A percentile compares a stretch with the other conserved stretches of the same genome.
phyloP scores from a whole-genome alignment of 1,140 invertebrate genomes.

The Paraescarpia echinospica region DNA sequence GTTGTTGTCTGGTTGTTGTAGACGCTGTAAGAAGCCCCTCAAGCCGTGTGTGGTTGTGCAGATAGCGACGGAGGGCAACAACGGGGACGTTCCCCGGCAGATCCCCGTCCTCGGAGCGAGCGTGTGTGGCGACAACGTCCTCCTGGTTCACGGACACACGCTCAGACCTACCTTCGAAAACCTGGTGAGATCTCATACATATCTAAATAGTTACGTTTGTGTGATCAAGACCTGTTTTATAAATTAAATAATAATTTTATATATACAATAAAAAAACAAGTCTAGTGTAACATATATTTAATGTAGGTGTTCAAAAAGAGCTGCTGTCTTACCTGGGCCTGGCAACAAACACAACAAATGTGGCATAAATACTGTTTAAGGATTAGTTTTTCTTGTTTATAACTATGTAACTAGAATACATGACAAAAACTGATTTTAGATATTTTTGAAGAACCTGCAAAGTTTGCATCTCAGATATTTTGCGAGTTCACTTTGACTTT shows the following conservation, averaged over 20 bases:
- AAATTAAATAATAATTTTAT: too few relatives aligned
- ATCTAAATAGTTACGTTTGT: background rate
- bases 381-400: too few relatives aligned
- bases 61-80: constrained; percentile 35
- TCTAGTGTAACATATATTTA: too few relatives aligned
- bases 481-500: background rate
- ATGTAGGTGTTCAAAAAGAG: too few relatives aligned
- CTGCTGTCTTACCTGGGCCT: too few relatives aligned
- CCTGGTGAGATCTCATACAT: constrained; percentile 41
- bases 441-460: background rate
- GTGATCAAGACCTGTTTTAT: background rate
- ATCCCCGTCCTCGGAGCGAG: constrained; percentile 45
- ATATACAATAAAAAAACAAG: too few relatives aligned
- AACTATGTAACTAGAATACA: too few relatives aligned
- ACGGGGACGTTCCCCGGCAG: constrained; percentile 34
- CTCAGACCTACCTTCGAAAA: constrained; percentile 53
- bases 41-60: constrained; percentile 48
- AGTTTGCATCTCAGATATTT: background rate
- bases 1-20: constrained; percentile 27
- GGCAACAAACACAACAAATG: too few relatives aligned
- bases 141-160: constrained; percentile 48
- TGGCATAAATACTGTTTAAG: too few relatives aligned
- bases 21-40: constrained; percentile 47
- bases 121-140: constrained; percentile 35
- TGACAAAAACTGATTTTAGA: background rate